Conservation (phyloP, 2,113 vertebrate species). For the Myanophis thanlyinensis region DNA sequence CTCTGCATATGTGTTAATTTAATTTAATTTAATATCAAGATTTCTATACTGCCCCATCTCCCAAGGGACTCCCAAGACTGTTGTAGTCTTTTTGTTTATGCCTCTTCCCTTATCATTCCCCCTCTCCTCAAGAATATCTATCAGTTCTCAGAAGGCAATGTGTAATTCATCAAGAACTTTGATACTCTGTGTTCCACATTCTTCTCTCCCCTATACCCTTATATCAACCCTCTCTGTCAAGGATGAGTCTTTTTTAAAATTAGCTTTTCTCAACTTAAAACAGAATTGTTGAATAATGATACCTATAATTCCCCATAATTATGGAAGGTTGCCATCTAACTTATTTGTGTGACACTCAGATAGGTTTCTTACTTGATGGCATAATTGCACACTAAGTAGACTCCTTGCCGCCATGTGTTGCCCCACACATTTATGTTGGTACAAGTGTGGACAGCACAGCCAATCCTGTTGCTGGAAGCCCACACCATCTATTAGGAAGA, state of each 20-base stretch:
- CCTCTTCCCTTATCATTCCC: not conserved
- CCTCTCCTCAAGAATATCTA: not conserved
- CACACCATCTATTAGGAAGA: slow-evolving; percentile 85
- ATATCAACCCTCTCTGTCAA: not conserved
- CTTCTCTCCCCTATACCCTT: not conserved
- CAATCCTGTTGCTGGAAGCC: slow-evolving; percentile 84
- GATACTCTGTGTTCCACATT: not conserved
- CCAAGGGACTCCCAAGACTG: too few species aligned
- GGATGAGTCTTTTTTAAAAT: not conserved
- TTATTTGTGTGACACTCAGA: not conserved
- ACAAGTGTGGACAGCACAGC: slow-evolving; percentile 83
- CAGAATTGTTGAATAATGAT: not conserved
- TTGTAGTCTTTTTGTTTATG: not conserved
- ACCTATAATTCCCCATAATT: not conserved
- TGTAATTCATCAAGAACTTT: not conserved
- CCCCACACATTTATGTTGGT: slow-evolving; percentile 79
- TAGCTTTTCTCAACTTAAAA: not conserved
- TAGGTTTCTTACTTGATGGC: slow-evolving; percentile 82
- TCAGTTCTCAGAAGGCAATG: not conserved
- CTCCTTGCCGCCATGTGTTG: slow-evolving; percentile 75
- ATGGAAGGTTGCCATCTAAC: not conserved
- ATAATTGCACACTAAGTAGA: slow-evolving; percentile 90
- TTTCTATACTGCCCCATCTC: too few species aligned
- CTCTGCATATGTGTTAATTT: not conserved
- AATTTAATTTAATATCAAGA: too few species aligned